Conservation (phyloP, 2,888 invertebrate genomes). For the Agrochola lota region DNA sequence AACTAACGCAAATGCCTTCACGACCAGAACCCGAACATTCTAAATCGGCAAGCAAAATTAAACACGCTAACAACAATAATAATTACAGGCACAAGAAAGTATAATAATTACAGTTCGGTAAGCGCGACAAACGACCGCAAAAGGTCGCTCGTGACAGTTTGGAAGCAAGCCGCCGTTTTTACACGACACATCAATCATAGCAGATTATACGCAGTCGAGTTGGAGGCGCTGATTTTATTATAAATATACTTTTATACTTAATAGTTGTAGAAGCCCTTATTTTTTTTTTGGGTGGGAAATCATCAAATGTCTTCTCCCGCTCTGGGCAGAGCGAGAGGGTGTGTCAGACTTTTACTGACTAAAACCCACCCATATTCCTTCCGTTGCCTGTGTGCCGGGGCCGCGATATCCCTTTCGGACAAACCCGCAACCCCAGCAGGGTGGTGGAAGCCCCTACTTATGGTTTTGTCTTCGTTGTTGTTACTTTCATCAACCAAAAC, state of each 20-base stretch:
- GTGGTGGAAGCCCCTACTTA: neutral
- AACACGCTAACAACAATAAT: constrained; percentile 50
- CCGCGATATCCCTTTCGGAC: too few species aligned
- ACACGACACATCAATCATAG: constrained; percentile 64
- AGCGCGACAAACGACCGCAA: constrained; percentile 68
- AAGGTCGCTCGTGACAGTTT: constrained; percentile 73
- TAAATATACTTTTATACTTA: neutral
- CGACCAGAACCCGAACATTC: constrained; percentile 34
- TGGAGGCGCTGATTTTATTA: constrained; percentile 12
- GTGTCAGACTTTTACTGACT: too few species aligned
- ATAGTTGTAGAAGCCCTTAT: neutral
- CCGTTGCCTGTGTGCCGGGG: too few species aligned
- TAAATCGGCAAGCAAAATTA: constrained; percentile 27
- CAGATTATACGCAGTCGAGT: neutral
- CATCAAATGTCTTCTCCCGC: too few species aligned
- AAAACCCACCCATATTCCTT: too few species aligned
- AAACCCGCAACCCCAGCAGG: too few species aligned
- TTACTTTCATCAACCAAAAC: neutral
- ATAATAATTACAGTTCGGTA: constrained; percentile 60
- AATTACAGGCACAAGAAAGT: constrained; percentile 65
- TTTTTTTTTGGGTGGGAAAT: too few species aligned
- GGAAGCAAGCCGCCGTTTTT: constrained; percentile 42
- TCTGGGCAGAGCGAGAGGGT: too few species aligned
- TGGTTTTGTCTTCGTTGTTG: neutral
- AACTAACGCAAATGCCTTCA: constrained; percentile 29